phyloP scores from a whole-genome alignment of 2,797 vertebrate species.

The Bryconaethiops microstoma region DNA sequence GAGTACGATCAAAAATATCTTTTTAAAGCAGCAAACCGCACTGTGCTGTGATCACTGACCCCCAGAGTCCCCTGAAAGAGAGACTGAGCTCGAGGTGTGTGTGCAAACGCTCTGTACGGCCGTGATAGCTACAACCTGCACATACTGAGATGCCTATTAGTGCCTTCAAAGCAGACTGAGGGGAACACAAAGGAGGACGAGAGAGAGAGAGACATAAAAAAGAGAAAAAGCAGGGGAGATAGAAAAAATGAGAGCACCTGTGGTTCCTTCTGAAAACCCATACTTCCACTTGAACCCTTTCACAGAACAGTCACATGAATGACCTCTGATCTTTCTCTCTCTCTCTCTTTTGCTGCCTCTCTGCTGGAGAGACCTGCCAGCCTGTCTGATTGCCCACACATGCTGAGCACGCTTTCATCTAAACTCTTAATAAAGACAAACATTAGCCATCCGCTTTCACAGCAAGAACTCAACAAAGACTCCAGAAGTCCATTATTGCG shows the following conservation, averaged over 20 bases:
- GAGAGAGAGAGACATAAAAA: neutral
- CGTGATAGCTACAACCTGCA: conserved; percentile 8
- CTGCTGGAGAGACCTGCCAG: neutral
- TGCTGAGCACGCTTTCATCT: neutral
- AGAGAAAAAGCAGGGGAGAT: neutral
- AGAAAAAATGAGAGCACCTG: conserved; percentile 6
- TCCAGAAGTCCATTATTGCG: conserved; percentile 17
- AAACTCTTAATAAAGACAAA: neutral
- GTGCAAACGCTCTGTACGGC: neutral
- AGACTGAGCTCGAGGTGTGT: neutral
- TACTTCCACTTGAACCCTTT: conserved; percentile 21
- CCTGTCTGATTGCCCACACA: neutral
- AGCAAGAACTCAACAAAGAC: conserved; percentile 6
- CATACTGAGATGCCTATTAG: conserved; percentile 15
- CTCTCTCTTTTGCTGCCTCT: neutral
- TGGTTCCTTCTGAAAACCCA: conserved; percentile 16
- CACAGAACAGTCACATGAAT: conserved; percentile 1
- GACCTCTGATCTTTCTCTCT: neutral
- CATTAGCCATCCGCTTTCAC: conserved; percentile 3
- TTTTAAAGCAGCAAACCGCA: conserved; percentile 37
- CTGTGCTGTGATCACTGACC: conserved; percentile 27
- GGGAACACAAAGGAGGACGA: conserved; percentile 1
- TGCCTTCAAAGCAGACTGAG: conserved; percentile 15
- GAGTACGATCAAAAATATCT: conserved; percentile 32
- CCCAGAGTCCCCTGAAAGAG: conserved; percentile 30